Percentiles rank a stretch among this genome's conserved stretches.
These are phyloP conservation scores for Sipha flava DNA, from an alignment of 1,140 invertebrate genomes.

Conservation along the genomic window DNA sequence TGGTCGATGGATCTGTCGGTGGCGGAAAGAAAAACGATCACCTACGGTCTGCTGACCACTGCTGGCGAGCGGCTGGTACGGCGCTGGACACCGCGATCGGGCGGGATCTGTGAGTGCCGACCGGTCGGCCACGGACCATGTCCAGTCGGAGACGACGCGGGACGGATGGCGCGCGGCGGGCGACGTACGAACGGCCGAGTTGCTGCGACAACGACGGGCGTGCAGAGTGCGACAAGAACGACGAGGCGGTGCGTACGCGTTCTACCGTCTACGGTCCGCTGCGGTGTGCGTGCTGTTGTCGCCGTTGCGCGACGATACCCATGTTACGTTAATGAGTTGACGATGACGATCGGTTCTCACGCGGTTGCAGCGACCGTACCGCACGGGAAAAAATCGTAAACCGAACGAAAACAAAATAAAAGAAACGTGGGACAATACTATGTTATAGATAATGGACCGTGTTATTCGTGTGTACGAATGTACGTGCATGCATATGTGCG, in stretches of 20 bases:
- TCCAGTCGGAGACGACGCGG: not conserved
- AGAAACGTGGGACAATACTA: conserved; percentile 23
- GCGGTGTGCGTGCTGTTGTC: too few relatives aligned
- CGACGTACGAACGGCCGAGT: not conserved
- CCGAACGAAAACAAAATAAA: not conserved
- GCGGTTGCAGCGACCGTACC: too few relatives aligned
- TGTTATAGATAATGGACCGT: conserved; percentile 12
- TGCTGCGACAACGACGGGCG: not conserved
- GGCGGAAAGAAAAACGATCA: not conserved
- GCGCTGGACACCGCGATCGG: not conserved
- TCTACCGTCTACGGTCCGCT: too few relatives aligned
- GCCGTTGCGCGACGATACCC: too few relatives aligned
- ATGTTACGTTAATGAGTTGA: not conserved
- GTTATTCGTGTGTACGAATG: not conserved
- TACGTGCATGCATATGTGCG: not conserved
- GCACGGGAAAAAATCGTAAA: not conserved
- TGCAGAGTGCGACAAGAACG: too few relatives aligned
- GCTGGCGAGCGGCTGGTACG: not conserved
- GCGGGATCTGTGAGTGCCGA: not conserved
- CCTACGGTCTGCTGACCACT: not conserved
- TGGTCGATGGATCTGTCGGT: conserved; percentile 46
- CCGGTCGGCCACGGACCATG: not conserved
- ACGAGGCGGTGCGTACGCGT: too few relatives aligned
- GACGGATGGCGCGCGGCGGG: too few relatives aligned
- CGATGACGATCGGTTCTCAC: too few relatives aligned